Evolutionary conservation across 2,888 invertebrate genomes (phyloP), one percentile per base, ranked within the genome.

Genomic region (Drosophila mettleri): DNA sequence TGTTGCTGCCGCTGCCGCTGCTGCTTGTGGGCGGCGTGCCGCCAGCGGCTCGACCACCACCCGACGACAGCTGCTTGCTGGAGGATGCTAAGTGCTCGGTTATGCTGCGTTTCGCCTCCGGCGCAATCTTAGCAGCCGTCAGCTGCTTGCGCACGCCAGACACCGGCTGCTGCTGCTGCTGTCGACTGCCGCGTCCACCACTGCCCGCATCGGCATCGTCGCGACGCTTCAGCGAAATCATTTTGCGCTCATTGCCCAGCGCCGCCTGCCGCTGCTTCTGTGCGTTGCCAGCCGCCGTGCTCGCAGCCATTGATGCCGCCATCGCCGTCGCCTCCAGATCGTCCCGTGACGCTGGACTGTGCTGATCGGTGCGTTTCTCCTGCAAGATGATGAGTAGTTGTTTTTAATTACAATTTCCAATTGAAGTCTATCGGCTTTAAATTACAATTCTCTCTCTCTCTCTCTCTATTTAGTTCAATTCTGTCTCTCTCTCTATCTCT

Each of bases 71-170:
- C 24, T 82, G 80, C 24, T 78, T 83, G 43, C 62, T 67, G 4
- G 80, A 60, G 8, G 84, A 67, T 6, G 76, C 79, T 69, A 90
- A 72, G 70, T 91, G 90, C 14, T 92, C 92, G 16, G 86, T 88
- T 57, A 91, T 76, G 24, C 85, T 90, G 43, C 91, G 88, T 72
- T 92, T 92, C 22, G 92, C 89, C 81, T 92, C 92, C 3, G 92
- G 92, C 53, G 92, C 78, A 62, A 92, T 91, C 79, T 92, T 92
- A 2, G 92, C 92, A 8, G 91, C 90, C 53, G 91, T 92, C 67
- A 92, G 49, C 49, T 83, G 87, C 59, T 85, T 88, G 14, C 82
- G 80, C 14, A 22, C 33, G 3, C 58, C 69, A 12, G 60, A 14
- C 57, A 14, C 78, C 72, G n/a, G 36, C 22, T 31, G 88, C 89